These are phyloP conservation scores for Elachura formosa DNA, from an alignment of 2,113 vertebrate genomes.

Conservation along the genomic window DNA sequence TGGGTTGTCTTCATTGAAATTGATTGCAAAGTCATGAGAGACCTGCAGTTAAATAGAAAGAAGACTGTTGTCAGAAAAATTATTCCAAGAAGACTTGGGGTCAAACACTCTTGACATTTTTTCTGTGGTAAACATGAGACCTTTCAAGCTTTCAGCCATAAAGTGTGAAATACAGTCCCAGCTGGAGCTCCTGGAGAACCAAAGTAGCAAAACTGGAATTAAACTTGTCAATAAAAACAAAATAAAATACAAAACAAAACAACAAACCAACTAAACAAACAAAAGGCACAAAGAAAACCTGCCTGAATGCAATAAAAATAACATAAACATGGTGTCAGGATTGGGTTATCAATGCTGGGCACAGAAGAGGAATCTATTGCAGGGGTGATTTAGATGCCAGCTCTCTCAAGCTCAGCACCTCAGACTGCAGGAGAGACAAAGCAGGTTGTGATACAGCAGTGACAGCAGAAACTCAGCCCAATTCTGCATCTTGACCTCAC, in stretches of 20 bases:
- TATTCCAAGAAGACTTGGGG: not conserved
- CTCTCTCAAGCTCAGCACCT: not conserved
- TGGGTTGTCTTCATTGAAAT: constrained; percentile 96
- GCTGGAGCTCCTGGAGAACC: not conserved
- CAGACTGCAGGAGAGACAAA: not conserved
- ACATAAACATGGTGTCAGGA: not conserved
- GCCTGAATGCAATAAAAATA: not conserved
- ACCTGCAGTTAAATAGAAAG: constrained; percentile 74
- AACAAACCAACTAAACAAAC: not conserved
- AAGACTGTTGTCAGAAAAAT: constrained; percentile 33
- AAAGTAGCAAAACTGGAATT: constrained; percentile 7
- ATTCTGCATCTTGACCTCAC: not conserved
- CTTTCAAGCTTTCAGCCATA: constrained; percentile 28
- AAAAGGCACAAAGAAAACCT: not conserved
- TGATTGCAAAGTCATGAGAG: constrained; percentile 97
- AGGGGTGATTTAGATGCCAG: not conserved
- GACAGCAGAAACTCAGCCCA: not conserved
- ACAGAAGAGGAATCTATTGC: not conserved
- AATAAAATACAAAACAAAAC: not conserved
- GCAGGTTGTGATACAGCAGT: not conserved
- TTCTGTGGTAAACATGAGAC: constrained; percentile 17
- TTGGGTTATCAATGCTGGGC: not conserved
- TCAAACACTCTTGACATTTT: constrained; percentile 22
- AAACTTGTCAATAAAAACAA: not conserved
- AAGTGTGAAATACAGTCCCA: constrained; percentile 5